These are phyloP conservation scores for Lipotes vexillifer DNA, from an alignment of 2,113 vertebrate species.

Conservation along the genomic window DNA sequence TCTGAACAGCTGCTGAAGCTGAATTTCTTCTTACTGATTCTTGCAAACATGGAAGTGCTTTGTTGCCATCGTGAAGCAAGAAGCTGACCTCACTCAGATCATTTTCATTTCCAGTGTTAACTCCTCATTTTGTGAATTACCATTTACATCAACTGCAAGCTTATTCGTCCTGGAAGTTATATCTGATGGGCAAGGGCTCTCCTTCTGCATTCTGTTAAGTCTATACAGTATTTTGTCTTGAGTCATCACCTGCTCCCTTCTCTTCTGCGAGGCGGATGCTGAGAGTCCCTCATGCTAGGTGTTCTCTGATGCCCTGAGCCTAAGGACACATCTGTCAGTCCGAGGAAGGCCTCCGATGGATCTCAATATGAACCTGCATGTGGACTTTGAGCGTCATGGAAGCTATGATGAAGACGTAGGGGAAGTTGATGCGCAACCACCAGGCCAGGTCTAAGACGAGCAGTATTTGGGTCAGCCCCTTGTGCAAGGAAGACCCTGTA, in stretches of 20 bases:
- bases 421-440: conserved; percentile 93
- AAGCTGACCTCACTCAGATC: conserved; percentile 30
- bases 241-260: conserved; percentile 19
- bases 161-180: neutral
- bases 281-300: conserved; percentile 27
- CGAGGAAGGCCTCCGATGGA: conserved; percentile 74
- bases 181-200: neutral
- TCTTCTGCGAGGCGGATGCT: neutral
- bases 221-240: neutral
- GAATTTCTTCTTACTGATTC: conserved; percentile 52
- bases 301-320: neutral
- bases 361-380: conserved; percentile 92
- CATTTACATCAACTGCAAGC: neutral
- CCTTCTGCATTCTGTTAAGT: conserved; percentile 12
- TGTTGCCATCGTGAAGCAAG: conserved; percentile 2
- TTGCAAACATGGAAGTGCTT: neutral
- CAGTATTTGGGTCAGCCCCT: conserved; percentile 92
- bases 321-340: neutral
- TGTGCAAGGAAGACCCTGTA: conserved; percentile 91
- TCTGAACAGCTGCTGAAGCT: neutral
- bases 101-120: conserved; percentile 46
- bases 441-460: conserved; percentile 96
- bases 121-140: conserved; percentile 55
- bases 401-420: conserved; percentile 94
- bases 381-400: conserved; percentile 98